A percentile compares a stretch with the other conserved stretches of the same genome.
phyloP scores from a whole-genome alignment of 2,113 vertebrate species.

The Ceyx cyanopectus region DNA sequence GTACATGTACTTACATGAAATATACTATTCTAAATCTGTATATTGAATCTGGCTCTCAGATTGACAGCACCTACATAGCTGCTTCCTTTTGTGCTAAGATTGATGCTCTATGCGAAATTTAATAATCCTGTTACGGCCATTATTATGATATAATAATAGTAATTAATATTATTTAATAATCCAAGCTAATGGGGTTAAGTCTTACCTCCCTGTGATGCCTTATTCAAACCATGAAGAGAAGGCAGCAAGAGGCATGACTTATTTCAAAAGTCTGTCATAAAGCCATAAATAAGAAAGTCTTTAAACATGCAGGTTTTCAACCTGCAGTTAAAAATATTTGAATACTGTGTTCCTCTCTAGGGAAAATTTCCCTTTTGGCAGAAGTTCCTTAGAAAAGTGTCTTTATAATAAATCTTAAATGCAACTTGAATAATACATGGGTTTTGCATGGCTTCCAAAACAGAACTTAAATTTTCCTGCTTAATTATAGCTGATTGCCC shows the following conservation, averaged over 20 bases:
- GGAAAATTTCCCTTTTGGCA: background rate
- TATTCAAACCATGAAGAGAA: background rate
- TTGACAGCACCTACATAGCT: background rate
- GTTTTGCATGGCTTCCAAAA: background rate
- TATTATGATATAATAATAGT: too few relatives aligned
- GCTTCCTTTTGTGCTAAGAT: background rate
- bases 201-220: background rate
- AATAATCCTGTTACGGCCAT: background rate
- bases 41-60: background rate
- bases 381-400: background rate
- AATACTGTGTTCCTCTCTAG: background rate
- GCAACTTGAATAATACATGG: background rate
- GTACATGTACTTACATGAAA: background rate
- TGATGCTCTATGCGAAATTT: background rate
- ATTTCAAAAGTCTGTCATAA: background rate
- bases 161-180: background rate
- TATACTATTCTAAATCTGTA: background rate
- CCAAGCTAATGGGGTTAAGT: background rate
- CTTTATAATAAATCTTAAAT: background rate
- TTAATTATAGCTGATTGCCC: background rate
- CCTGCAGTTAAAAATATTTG: background rate
- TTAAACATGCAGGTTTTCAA: background rate
- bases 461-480: background rate
- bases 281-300: background rate
- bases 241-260: background rate